Conservation (phyloP, 2,797 vertebrate species). For the Astyanax mexicanus region DNA sequence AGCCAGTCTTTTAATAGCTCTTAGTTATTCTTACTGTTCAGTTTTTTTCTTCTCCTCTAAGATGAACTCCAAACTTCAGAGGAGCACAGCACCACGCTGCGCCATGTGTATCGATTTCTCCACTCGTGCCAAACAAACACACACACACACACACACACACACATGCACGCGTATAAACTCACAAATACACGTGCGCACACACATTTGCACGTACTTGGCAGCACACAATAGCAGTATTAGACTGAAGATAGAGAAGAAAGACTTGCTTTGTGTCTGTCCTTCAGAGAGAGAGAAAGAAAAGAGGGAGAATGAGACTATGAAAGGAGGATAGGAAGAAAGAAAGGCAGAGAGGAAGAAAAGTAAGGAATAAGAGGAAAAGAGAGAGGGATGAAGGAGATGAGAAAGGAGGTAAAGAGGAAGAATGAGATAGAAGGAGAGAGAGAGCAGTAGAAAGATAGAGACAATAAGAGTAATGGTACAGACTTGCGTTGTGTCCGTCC, state of each 20-base stretch:
- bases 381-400: no score
- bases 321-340: background rate
- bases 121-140: constrained; percentile 52
- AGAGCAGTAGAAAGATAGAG: background rate
- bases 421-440: background rate
- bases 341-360: background rate
- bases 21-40: constrained; percentile 57
- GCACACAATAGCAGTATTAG: constrained; percentile 1
- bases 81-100: constrained; percentile 59
- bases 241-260: background rate
- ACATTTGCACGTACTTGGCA: background rate
- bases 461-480: background rate
- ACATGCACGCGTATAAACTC: background rate
- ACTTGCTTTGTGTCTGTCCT: constrained; percentile 5
- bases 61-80: constrained; percentile 65
- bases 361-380: no score
- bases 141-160: constrained; percentile 34
- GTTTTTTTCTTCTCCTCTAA: constrained; percentile 48
- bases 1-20: constrained; percentile 63
- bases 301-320: no score
- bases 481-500: no score
- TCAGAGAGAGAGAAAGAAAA: background rate
- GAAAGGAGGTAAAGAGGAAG: no score
- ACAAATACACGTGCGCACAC: constrained; percentile 1
- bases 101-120: constrained; percentile 61